Evolutionary conservation across 2,113 vertebrate species (phyloP).

Genomic region (Trochalopteron elliotii): DNA sequence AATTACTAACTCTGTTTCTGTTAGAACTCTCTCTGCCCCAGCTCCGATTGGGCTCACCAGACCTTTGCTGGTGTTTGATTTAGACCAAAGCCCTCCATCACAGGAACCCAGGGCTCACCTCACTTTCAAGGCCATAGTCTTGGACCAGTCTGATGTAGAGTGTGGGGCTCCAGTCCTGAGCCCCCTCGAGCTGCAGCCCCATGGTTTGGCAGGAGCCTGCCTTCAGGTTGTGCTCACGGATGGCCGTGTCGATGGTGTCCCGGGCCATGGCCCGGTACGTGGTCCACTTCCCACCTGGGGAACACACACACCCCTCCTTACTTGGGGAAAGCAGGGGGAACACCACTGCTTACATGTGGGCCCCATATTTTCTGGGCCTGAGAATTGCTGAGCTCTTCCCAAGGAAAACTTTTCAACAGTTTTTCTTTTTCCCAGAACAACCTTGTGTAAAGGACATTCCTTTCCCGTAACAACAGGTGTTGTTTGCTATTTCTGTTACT

Average conservation of each 20-base stretch:
- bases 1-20: neutral
- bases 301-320: neutral
- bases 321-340: no score
- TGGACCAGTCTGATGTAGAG: slow-evolving; percentile 95
- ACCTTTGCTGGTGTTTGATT: no score
- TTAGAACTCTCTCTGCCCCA: neutral
- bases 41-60: neutral
- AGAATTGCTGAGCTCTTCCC: no score
- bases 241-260: slow-evolving; percentile 85
- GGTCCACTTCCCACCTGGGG: slow-evolving; percentile 95
- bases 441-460: no score
- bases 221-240: slow-evolving; percentile 77
- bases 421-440: no score
- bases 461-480: no score
- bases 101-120: slow-evolving; percentile 71
- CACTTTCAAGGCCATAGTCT: slow-evolving; percentile 94
- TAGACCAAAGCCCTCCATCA: neutral
- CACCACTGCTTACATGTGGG: no score
- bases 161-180: slow-evolving; percentile 90
- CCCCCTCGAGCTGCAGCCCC: slow-evolving; percentile 89
- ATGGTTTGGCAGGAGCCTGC: slow-evolving; percentile 82
- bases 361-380: no score
- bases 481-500: no score
- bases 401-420: no score
- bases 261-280: slow-evolving; percentile 95